Conservation (phyloP, 2,888 invertebrate genomes). For the Deilephila porcellus region DNA sequence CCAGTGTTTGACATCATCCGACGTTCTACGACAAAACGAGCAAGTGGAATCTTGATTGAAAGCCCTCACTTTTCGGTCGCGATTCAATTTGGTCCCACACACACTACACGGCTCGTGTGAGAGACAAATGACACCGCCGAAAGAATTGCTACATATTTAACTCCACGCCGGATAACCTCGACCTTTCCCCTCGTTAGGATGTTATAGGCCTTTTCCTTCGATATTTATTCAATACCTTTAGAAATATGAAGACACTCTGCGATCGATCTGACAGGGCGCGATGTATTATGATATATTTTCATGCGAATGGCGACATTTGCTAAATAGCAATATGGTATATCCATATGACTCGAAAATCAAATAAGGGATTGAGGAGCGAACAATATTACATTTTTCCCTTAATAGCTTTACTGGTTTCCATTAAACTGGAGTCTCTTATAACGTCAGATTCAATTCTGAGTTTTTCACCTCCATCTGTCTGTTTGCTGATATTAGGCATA, state of each 20-base stretch:
- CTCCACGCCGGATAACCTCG: constrained; percentile 1
- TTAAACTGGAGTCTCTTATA: not conserved
- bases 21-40: not conserved
- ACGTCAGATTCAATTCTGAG: not conserved
- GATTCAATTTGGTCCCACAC: constrained; percentile 13
- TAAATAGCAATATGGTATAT: not conserved
- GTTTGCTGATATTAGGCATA: not conserved
- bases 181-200: not conserved
- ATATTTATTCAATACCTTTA: not conserved
- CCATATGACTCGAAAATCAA: not conserved
- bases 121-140: not conserved
- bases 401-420: constrained; percentile 4
- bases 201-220: not conserved
- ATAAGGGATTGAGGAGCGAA: not conserved
- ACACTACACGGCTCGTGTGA: not conserved
- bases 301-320: not conserved
- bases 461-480: not conserved
- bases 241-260: not conserved
- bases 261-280: not conserved
- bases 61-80: not conserved
- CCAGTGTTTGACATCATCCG: not conserved
- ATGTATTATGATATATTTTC: not conserved
- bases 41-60: constrained; percentile 3
- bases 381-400: constrained; percentile 16
- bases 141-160: constrained; percentile 13